Evolutionary conservation across 2,797 vertebrate species (phyloP).

Genomic region (Benthosema pterotum): DNA sequence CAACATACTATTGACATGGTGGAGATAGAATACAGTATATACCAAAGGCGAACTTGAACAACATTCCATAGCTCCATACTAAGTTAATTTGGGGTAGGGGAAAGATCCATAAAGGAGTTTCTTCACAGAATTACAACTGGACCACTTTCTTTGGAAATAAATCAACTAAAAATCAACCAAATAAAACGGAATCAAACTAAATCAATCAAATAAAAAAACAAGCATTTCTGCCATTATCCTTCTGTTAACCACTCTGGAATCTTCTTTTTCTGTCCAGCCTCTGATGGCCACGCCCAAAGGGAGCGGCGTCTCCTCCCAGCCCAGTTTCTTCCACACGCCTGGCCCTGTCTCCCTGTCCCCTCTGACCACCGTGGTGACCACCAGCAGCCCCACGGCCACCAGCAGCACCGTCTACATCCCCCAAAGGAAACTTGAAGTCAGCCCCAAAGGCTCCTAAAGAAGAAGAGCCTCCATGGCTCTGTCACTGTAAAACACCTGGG

Average conservation of each 20-base stretch:
- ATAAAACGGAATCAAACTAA: no score
- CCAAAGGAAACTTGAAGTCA: conserved; percentile 90
- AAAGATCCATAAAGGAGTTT: no score
- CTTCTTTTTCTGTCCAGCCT: conserved; percentile 68
- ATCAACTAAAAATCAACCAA: no score
- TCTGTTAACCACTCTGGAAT: neutral
- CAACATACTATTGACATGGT: no score
- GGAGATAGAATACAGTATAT: no score
- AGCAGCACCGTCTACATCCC: conserved; percentile 81
- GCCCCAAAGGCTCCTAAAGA: conserved; percentile 77
- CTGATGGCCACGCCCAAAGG: conserved; percentile 85
- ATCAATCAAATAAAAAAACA: no score
- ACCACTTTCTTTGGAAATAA: no score
- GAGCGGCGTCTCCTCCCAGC: conserved; percentile 73
- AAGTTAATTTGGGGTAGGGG: no score
- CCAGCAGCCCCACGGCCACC: conserved; percentile 50
- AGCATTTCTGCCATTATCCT: neutral
- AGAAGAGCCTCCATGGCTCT: conserved; percentile 7
- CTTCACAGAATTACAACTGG: no score
- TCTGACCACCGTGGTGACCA: conserved; percentile 66
- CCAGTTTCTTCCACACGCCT: conserved; percentile 90
- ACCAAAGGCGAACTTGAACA: no score
- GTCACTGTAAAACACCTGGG: no score
- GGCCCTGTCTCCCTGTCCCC: conserved; percentile 77
- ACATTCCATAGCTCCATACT: no score